A percentile compares a stretch with the other conserved stretches of the same genome.
phyloP scores from a whole-genome alignment of 2,113 vertebrate species.

The Brachypteracias leptosomus region DNA sequence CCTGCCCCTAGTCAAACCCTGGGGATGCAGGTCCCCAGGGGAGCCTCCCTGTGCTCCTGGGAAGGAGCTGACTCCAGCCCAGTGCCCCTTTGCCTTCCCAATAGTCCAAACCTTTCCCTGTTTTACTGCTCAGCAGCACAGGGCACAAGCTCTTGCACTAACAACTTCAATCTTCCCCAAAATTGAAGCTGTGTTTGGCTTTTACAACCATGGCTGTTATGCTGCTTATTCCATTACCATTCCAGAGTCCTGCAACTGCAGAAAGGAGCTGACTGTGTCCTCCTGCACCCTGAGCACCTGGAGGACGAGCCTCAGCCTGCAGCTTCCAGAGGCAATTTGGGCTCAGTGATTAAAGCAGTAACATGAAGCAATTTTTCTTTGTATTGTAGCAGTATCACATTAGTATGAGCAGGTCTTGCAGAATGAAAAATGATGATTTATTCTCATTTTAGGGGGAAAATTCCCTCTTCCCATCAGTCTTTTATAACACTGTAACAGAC shows the following conservation, averaged over 20 bases:
- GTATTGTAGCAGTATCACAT: background rate
- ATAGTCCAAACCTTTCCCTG: background rate
- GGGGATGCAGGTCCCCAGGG: background rate
- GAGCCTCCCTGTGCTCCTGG: background rate
- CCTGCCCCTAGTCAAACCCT: background rate
- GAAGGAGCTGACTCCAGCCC: background rate
- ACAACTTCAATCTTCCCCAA: background rate
- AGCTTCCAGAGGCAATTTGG: slow-evolving; percentile 15
- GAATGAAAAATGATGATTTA: slow-evolving; percentile 36
- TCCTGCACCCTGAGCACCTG: background rate
- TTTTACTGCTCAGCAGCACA: background rate
- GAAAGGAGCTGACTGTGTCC: background rate
- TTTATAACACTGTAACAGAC: background rate
- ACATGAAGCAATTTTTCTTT: background rate
- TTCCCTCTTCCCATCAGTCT: slow-evolving; percentile 42
- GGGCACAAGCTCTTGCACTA: background rate
- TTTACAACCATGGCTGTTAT: fast-evolving
- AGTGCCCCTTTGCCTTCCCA: fast-evolving
- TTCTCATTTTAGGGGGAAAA: slow-evolving; percentile 40
- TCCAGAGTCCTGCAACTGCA: background rate
- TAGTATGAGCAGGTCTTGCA: background rate
- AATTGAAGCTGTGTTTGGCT: background rate
- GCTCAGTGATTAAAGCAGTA: background rate
- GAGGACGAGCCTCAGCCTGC: background rate
- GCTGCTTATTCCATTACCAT: background rate